Evolutionary conservation across 2,888 invertebrate species (phyloP), one percentile per base, ranked within the genome.

Genomic region (Drosophila quinaria): DNA sequence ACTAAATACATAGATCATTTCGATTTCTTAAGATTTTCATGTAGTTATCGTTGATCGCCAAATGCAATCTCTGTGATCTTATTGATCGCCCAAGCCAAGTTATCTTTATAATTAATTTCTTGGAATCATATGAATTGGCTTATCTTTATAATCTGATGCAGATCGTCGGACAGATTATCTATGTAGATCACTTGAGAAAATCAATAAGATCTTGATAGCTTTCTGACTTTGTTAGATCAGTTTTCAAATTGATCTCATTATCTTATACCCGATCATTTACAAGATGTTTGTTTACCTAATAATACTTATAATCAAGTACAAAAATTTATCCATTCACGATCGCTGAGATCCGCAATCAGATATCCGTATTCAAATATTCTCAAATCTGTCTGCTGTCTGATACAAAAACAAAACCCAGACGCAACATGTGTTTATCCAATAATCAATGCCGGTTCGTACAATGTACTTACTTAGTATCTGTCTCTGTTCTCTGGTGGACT

Each of bases 301-400:
- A 6, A 25, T 22, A 22, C 4, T 22, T 5, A 3, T 22, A 44
- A 44, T 44, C 44, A 44, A 44, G 22, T 8, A 13, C 2, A 44
- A n/a, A 3, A 13, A 4, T 49, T 33, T 42, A 59, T 47, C n/a
- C 19, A 39, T 46, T 46, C n/a, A 19, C 4, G 33, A 39, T 41
- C 41, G 44, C 17, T 33, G 22, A n/a, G 33, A 25, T 60, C 39
- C 13, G 22, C 37, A 35, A 37, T 51, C 51, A 51, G n/a, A 37
- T 37, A 10, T 37, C n/a, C n/a, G n/a, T 10, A 37, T n/a, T 51
- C 37, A 51, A 51, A 37, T 51, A 51, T 51, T 35, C 51, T 22
- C 1, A 22, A 44, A 6, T 42, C 42, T 42, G 42, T 42, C 42
- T 11, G 42, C 42, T 25, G 25, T 25, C 6, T 25, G 13, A 8